Base-by-base conservation (phyloP, 2,797 vertebrate genomes). In the Cygnus olor region DNA sequence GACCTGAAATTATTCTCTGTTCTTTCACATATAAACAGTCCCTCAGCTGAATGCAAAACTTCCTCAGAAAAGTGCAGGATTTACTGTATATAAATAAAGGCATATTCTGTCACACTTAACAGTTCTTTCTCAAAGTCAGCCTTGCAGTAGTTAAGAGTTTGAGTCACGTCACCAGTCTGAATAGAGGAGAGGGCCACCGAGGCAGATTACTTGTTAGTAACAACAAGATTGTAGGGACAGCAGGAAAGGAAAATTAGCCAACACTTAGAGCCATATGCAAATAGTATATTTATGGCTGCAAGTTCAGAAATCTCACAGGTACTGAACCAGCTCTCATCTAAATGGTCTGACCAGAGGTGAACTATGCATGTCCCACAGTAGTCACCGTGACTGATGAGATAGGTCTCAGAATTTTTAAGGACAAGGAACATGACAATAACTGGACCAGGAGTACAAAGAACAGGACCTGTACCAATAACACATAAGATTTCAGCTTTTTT, bases 61-160 rank as follows among this genome's bases (percentile, higher is more conserved):
- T 73, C n/a, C 68, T 7, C 14, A 68, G 32, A 63, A 68, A 47
- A 7, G 6, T 10, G 49, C 5, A 45, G 18, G 24, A 11, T 63
- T 83, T 71, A 6, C 11, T 18, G 25, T 13, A 7, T 68, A 10
- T 42, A 40, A 85, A 53, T 25, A 85, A 0, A 0, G 30, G 9
- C 9, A 36, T 0, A 68, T 65, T 64, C 28, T 66, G 38, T n/a
- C 44, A 42, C 44, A 11, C 0, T 0, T 12, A 9, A 28, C 14
- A 66, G 4, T 1, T 70, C 36, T 56, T 56, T 13, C 36, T 49
- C 74, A 49, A 77, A 42, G 2, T 25, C 34, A 91, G 13, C 10
- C 45, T 38, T 58, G 58, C 6, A 47, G 9, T 4, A 57, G 42
- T 4, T 38, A 40, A 32, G 45, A 53, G 30, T 53, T 77, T 0